These are phyloP conservation scores for Netelia virgata DNA, from an alignment of 2,888 invertebrate genomes.

Conservation along the genomic window DNA sequence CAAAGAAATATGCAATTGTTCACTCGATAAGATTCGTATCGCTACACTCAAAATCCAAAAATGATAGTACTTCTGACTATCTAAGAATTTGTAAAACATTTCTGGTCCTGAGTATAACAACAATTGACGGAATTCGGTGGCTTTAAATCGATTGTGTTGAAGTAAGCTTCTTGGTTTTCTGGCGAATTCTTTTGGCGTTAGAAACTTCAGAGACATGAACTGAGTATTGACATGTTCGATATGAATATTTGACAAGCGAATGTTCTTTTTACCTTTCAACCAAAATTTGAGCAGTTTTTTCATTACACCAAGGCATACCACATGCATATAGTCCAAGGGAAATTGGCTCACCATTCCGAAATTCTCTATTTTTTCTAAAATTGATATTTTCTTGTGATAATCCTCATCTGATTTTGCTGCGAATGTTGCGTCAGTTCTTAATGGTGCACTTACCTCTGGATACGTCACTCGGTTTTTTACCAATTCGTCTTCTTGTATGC, in stretches of 20 bases:
- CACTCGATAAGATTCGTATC: constrained; percentile 66
- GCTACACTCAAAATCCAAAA: constrained; percentile 71
- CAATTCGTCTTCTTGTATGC: too few relatives aligned
- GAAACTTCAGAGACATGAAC: constrained; percentile 28
- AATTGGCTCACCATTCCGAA: too few relatives aligned
- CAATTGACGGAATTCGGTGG: constrained; percentile 74
- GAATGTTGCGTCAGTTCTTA: too few relatives aligned
- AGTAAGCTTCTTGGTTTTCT: constrained; percentile 49
- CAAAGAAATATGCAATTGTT: background rate
- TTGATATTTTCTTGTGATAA: too few relatives aligned
- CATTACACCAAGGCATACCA: constrained; percentile 47
- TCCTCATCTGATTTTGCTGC: too few relatives aligned
- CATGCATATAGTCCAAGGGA: too few relatives aligned
- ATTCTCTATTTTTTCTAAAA: too few relatives aligned
- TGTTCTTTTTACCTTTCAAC: constrained; percentile 43
- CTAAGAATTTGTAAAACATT: constrained; percentile 67
- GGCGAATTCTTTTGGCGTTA: constrained; percentile 72
- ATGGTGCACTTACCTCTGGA: too few relatives aligned
- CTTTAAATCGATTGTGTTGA: constrained; percentile 61
- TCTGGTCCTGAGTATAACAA: constrained; percentile 73
- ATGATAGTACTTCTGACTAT: constrained; percentile 66
- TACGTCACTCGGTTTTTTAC: too few relatives aligned
- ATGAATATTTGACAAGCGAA: constrained; percentile 31
- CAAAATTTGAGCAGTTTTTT: constrained; percentile 58
- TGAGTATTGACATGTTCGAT: constrained; percentile 10